Evolutionary conservation across 53 echinoderm and acorn worm genomes (phyloP).

Genomic region (Patiria pectinifera): DNA sequence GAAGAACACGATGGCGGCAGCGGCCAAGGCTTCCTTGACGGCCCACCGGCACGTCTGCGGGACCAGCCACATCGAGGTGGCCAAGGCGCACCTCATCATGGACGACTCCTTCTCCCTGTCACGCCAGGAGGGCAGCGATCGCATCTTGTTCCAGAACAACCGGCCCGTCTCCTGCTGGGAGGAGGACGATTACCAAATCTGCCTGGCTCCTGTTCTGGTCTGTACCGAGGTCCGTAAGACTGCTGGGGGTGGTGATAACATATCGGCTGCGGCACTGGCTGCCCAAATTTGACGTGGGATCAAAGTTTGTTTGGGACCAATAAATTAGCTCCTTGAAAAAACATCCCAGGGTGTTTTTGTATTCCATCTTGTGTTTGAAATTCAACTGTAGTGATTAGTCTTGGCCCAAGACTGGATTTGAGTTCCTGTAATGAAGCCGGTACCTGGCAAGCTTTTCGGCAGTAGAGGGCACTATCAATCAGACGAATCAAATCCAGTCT

Average conservation of each 20-base stretch:
- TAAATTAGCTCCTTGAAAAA: background rate
- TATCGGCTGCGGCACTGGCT: constrained; percentile 87
- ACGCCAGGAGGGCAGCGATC: constrained; percentile 72
- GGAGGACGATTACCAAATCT: constrained; percentile 87
- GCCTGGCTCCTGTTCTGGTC: constrained; percentile 92
- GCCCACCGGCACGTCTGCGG: constrained; percentile 92
- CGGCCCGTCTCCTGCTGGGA: constrained; percentile 96
- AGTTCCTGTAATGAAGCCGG: too few species aligned
- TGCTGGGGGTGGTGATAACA: constrained; percentile 94
- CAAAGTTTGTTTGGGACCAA: background rate
- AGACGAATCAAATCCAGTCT: too few species aligned
- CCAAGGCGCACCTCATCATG: constrained; percentile 89
- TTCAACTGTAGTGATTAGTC: too few species aligned
- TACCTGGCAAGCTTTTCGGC: too few species aligned
- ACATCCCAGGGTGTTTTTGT: background rate
- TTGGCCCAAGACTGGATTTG: too few species aligned
- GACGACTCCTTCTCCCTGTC: constrained; percentile 96
- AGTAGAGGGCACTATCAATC: too few species aligned
- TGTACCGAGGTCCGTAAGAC: constrained; percentile 87
- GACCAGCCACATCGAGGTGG: constrained; percentile 68
- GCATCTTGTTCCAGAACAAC: constrained; percentile 75
- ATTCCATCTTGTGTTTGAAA: background rate
- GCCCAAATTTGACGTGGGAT: constrained; percentile 73
- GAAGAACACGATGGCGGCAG: constrained; percentile 96
- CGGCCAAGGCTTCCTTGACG: constrained; percentile 93